Base-by-base conservation (phyloP, 2,797 vertebrate species). In the Lutjanus campechanus region DNA sequence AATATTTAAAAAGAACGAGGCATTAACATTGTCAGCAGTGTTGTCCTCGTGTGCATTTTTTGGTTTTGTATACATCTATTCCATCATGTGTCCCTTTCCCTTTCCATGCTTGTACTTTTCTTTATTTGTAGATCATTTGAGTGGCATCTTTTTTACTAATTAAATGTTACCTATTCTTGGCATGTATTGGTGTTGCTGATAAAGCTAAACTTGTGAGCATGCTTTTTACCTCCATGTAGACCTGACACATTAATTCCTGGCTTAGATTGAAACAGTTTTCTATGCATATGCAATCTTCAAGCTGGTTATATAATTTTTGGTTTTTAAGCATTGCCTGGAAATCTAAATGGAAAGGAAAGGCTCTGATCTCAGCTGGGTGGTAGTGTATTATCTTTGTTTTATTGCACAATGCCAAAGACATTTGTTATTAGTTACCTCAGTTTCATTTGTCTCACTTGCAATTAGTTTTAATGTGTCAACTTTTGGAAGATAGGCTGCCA, bases 1-100 rank as follows among this genome's bases (percentile, higher is more conserved):
- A 79, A 82, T 73, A 65, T 77, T 73, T 74, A 22, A 72, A 85
- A 78, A 83, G 36, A 84, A 25, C 41, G 16, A 46, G 12, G 19
- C 60, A 73, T 59, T 43, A 59, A 63, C 22, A 71, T 69, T 59
- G 41, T 70, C 7, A 74, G 40, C 51, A 43, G 22, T 62, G 46
- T 29, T 69, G 20, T 53, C 1, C 5, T 49, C 11, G 17, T 0
- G 8, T 56, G 29, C 44, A 53, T 73, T 55, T 72, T 4, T 4
- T n/a, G 19, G 2, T 44, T 61, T 56, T 55, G 10, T 11, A 53
- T 56, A 36, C 10, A 51, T 67, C 60, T 60, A 56, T 2, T 54
- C 11, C 15, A 20, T 64, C 8, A 15, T 55, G 5, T 69, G 22
- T 53, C 25, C 22, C n/a, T 76, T 70, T 36, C 13, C 11, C 44